phyloP scores from a whole-genome alignment of 2,888 invertebrate genomes.

The Netelia fuscicornis region DNA sequence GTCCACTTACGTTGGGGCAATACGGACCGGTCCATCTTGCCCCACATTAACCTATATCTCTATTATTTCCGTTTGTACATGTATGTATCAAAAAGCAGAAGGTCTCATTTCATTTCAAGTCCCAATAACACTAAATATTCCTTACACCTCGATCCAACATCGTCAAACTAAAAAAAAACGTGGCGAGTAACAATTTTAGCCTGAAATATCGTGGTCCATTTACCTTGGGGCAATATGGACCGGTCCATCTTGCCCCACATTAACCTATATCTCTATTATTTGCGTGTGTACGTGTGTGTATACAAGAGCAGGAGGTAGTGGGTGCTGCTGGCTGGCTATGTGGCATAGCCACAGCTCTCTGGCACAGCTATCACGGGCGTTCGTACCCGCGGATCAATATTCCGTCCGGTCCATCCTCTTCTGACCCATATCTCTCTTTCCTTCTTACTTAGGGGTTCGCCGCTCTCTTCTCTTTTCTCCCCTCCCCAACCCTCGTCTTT shows the following conservation, averaged over 20 bases:
- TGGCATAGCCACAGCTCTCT: slow-evolving; percentile 16
- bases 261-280: neutral
- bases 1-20: too few relatives aligned
- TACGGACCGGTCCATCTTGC: too few relatives aligned
- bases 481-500: slow-evolving; percentile 14
- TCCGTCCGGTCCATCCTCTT: slow-evolving; percentile 83
- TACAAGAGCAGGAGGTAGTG: neutral
- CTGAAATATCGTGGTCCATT: too few relatives aligned
- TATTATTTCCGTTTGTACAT: neutral
- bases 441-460: slow-evolving; percentile 74
- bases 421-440: slow-evolving; percentile 83
- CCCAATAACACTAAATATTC: too few relatives aligned
- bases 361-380: slow-evolving; percentile 67
- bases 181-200: too few relatives aligned
- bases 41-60: neutral
- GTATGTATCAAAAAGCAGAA: neutral
- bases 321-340: neutral
- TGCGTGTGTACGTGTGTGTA: neutral
- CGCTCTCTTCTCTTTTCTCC: slow-evolving; percentile 6
- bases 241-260: neutral
- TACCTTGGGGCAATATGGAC: too few relatives aligned
- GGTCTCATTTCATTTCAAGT: too few relatives aligned
- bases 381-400: slow-evolving; percentile 82
- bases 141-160: too few relatives aligned
- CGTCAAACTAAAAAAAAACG: too few relatives aligned